phyloP scores from a whole-genome alignment of 2,888 invertebrate species.

The Andrena minutula region DNA sequence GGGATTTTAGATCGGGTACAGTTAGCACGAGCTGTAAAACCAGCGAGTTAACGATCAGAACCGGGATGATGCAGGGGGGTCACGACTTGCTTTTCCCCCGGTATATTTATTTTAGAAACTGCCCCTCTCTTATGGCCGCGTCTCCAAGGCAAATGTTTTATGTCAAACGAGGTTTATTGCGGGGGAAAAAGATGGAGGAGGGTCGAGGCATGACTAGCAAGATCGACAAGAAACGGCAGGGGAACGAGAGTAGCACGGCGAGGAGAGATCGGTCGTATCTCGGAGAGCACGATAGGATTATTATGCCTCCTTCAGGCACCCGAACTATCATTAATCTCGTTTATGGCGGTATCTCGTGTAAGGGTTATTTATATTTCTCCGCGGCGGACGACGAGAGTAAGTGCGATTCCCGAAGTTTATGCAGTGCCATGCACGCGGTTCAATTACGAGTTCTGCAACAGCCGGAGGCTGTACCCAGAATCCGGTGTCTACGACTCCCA shows the following conservation, averaged over 20 bases:
- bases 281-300: constrained; percentile 48
- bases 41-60: constrained; percentile 64
- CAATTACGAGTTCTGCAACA: constrained; percentile 50
- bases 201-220: not conserved
- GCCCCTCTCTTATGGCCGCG: constrained; percentile 14
- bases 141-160: constrained; percentile 62
- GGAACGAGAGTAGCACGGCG: not conserved
- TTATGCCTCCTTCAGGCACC: constrained; percentile 54
- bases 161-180: constrained; percentile 62
- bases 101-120: constrained; percentile 75
- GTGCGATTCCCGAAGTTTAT: constrained; percentile 55
- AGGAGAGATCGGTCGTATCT: constrained; percentile 31
- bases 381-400: constrained; percentile 32
- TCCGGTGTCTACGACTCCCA: constrained; percentile 16
- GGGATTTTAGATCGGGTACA: constrained; percentile 54
- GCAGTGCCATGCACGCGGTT: constrained; percentile 29
- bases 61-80: constrained; percentile 29
- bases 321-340: constrained; percentile 61
- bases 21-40: constrained; percentile 58
- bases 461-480: constrained; percentile 20
- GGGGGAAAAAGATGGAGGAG: constrained; percentile 15
- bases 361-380: constrained; percentile 61
- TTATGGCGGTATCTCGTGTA: constrained; percentile 34
- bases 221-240: constrained; percentile 23
- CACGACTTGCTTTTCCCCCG: constrained; percentile 67